A percentile compares a stretch with the other conserved stretches of the same genome.
phyloP scores from a whole-genome alignment of 2,113 vertebrate genomes.

The Cyprinodon variegatus region DNA sequence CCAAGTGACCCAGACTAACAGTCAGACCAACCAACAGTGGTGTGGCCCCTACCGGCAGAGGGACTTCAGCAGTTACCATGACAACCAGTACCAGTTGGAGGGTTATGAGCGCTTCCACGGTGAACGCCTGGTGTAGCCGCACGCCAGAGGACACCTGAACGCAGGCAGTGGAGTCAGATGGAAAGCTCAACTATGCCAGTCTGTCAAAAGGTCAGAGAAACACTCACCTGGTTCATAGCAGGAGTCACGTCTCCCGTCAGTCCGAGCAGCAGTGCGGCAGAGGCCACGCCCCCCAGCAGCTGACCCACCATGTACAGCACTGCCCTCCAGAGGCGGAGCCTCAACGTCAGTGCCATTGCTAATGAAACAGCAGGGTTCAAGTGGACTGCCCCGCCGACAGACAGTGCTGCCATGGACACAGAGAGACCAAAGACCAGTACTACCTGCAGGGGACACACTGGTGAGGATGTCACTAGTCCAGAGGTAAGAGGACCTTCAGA shows the following conservation, averaged over 20 bases:
- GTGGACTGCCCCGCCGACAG: constrained; percentile 10
- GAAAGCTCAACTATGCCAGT: not conserved
- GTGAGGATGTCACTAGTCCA: not conserved
- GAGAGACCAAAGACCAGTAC: constrained; percentile 27
- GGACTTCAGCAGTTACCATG: not conserved
- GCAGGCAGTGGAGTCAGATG: not conserved
- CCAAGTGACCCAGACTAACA: constrained; percentile 31
- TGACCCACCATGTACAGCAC: constrained; percentile 9
- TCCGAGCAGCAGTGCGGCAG: constrained; percentile 4
- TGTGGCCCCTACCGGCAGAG: not conserved
- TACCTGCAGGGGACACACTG: not conserved
- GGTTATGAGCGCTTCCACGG: constrained; percentile 11
- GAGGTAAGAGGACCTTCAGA: not conserved
- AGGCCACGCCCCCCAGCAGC: constrained; percentile 17
- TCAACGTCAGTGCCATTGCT: constrained; percentile 7
- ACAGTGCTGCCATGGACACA: constrained; percentile 6
- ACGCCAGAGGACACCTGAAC: constrained; percentile 2
- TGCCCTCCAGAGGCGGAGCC: constrained; percentile 19
- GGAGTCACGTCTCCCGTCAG: constrained; percentile 8
- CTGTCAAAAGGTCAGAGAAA: not conserved
- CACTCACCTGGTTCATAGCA: constrained; percentile 14
- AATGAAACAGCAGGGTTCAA: constrained; percentile 19
- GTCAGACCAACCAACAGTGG: constrained; percentile 12
- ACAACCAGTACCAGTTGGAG: constrained; percentile 25
- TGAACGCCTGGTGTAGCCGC: not conserved